A percentile compares a stretch with the other conserved stretches of the same genome.
These are phyloP conservation scores for Apodemia zela DNA, from an alignment of 2,888 invertebrate genomes.

Conservation along the genomic window DNA sequence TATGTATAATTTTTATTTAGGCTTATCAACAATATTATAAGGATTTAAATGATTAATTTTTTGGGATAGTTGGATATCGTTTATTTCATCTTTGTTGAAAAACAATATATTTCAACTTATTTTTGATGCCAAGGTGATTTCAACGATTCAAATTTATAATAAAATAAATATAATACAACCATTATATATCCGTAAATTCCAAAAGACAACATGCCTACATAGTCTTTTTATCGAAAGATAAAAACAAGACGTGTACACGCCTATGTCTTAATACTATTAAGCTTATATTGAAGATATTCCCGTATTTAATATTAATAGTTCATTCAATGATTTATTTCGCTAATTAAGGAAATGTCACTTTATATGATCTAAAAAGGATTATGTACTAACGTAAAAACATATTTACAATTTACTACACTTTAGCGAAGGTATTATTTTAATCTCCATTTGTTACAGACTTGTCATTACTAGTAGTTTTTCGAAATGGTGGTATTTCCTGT, in stretches of 20 bases:
- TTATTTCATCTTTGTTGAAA: not conserved
- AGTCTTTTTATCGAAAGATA: not conserved
- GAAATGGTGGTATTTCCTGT: conserved; percentile 79
- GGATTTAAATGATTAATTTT: too few species aligned
- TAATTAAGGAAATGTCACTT: conserved; percentile 1
- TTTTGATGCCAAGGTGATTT: not conserved
- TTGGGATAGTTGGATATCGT: too few species aligned
- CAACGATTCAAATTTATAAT: not conserved
- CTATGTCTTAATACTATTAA: not conserved
- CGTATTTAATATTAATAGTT: not conserved
- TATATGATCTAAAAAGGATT: not conserved
- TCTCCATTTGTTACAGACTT: conserved; percentile 44
- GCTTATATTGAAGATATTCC: conserved; percentile 3
- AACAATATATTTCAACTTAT: not conserved
- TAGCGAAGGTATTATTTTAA: conserved; percentile 21
- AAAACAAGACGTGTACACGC: not conserved
- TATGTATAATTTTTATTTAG: too few species aligned
- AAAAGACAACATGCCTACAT: not conserved
- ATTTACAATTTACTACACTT: conserved; percentile 10
- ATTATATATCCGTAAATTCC: not conserved
- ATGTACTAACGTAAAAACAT: conserved; percentile 7
- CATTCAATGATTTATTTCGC: not conserved
- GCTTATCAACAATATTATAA: too few species aligned
- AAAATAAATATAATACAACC: not conserved
- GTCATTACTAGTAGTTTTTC: conserved; percentile 52